Evolutionary conservation across 2,113 vertebrate genomes (phyloP).

Genomic region (Antennarius striatus): DNA sequence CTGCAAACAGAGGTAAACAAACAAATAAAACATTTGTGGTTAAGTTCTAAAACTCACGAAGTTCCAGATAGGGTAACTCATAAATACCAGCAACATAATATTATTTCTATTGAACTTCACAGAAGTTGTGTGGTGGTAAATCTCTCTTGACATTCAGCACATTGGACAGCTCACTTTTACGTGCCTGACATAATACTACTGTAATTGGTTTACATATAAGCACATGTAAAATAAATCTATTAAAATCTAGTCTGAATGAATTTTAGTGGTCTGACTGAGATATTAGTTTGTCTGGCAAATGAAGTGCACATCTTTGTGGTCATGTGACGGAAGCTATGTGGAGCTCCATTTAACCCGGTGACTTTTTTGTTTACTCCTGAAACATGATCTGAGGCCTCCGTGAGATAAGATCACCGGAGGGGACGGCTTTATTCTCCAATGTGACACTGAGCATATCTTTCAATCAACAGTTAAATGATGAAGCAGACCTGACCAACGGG

Average conservation of each 20-base stretch:
- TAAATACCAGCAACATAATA: not conserved
- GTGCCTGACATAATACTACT: conserved; percentile 34
- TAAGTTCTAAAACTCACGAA: not conserved
- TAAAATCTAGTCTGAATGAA: too few relatives aligned
- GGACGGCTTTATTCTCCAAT: conserved; percentile 48
- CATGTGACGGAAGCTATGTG: conserved; percentile 7
- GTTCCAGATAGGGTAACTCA: not conserved
- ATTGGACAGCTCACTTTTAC: conserved; percentile 73
- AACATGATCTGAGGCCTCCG: conserved; percentile 65
- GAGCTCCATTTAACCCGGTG: conserved; percentile 44
- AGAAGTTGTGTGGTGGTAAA: not conserved
- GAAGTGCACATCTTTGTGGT: too few relatives aligned
- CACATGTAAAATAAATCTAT: too few relatives aligned
- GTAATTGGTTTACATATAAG: not conserved
- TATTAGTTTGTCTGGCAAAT: too few relatives aligned
- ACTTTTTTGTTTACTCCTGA: conserved; percentile 65
- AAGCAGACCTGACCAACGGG: conserved; percentile 58
- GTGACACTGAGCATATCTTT: conserved; percentile 57
- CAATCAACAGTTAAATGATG: conserved; percentile 52
- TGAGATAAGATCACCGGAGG: conserved; percentile 65
- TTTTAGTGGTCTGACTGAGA: too few relatives aligned
- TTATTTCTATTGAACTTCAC: not conserved
- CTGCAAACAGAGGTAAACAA: not conserved
- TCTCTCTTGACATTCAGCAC: conserved; percentile 68
- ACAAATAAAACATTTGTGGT: not conserved